phyloP scores from a whole-genome alignment of 2,797 vertebrate genomes.

The Tiaroga cobitis region DNA sequence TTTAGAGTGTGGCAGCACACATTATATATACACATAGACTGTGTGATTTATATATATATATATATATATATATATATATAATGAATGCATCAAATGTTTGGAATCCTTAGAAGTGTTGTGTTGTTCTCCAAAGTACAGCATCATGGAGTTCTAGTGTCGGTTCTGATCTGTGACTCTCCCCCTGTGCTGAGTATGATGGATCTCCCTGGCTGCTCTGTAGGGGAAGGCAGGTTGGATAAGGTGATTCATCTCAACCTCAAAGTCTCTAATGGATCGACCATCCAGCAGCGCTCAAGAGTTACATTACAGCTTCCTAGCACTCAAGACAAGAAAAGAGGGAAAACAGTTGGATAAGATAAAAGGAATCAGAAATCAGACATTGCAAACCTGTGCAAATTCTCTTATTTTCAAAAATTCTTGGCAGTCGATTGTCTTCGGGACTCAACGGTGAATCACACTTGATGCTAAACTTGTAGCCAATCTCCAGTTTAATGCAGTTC shows the following conservation, averaged over 20 bases:
- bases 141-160: conserved; percentile 4
- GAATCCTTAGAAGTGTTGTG: conserved; percentile 14
- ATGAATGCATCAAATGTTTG: conserved; percentile 15
- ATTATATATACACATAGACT: no score
- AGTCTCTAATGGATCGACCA: conserved; percentile 81
- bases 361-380: neutral
- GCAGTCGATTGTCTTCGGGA: neutral
- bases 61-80: no score
- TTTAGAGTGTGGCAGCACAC: conserved; percentile 7
- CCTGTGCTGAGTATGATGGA: conserved; percentile 79
- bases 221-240: conserved; percentile 72
- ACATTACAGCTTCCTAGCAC: conserved; percentile 74
- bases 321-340: conserved; percentile 41
- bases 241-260: conserved; percentile 83
- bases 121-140: conserved; percentile 23
- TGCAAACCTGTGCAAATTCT: conserved; percentile 16
- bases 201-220: conserved; percentile 76
- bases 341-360: conserved; percentile 16
- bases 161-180: conserved; percentile 72
- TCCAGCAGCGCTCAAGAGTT: conserved; percentile 80
- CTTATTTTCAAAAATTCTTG: conserved; percentile 15
- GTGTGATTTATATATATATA: no score
- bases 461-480: neutral
- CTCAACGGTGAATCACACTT: conserved; percentile 56
- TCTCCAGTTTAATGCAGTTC: neutral